Percentiles rank a stretch among this genome's conserved stretches.
Evolutionary conservation across 2,797 vertebrate species (phyloP).

Genomic region (Orientallactaga sibirica): DNA sequence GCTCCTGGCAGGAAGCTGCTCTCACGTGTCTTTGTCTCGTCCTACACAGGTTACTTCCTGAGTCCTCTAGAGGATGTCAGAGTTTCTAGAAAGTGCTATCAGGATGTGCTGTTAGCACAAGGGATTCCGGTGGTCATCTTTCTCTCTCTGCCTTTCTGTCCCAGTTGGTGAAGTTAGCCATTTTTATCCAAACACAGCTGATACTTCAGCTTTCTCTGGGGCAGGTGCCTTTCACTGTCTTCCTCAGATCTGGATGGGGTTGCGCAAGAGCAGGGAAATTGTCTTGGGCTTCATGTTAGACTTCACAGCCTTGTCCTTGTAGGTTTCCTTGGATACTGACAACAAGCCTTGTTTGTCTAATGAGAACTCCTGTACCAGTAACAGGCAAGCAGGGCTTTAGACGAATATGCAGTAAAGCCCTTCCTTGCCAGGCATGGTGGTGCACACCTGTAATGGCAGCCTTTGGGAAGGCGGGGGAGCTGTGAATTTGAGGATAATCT

Average conservation of each 20-base stretch:
- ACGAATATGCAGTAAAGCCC: constrained; percentile 64
- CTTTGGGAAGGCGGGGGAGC: not conserved
- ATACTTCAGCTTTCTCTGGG: not conserved
- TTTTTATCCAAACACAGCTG: constrained; percentile 8
- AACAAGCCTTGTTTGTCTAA: constrained; percentile 85
- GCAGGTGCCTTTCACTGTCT: not conserved
- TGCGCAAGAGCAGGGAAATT: constrained; percentile 77
- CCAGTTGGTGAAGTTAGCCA: not conserved
- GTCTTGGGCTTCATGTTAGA: constrained; percentile 82
- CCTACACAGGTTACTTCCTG: not conserved
- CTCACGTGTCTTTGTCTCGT: constrained; percentile 11
- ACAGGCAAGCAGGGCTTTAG: constrained; percentile 72
- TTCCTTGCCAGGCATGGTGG: not conserved
- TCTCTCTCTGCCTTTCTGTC: not conserved
- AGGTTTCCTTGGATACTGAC: constrained; percentile 88
- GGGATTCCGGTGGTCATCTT: not conserved
- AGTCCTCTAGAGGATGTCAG: not conserved
- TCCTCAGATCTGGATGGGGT: not conserved
- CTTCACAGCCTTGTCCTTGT: constrained; percentile 80
- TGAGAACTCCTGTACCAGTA: constrained; percentile 83
- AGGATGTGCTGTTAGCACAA: not conserved
- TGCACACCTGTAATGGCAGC: not conserved
- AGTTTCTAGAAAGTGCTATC: not conserved
- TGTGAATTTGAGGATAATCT: not conserved
- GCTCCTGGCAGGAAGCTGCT: constrained; percentile 1